Evolutionary conservation across 2,888 invertebrate species (phyloP).

Genomic region (Euzophera pinguis): DNA sequence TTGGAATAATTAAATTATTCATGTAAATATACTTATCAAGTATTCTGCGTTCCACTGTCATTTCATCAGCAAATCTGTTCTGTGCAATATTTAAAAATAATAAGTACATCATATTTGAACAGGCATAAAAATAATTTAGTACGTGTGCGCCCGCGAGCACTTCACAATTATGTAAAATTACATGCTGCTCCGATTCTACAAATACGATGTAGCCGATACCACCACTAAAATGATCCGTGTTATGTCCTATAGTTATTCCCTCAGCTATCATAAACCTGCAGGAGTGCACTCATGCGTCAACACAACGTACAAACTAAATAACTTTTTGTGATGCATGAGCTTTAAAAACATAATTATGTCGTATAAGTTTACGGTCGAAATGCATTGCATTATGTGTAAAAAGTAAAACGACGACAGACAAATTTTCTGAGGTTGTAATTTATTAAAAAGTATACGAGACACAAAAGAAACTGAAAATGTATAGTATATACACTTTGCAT

Average conservation of each 20-base stretch:
- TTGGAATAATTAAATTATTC: too few species aligned
- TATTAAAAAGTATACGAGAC: constrained; percentile 15
- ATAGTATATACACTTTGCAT: constrained; percentile 18
- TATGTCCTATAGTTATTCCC: not conserved
- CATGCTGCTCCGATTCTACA: not conserved
- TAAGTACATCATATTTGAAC: too few species aligned
- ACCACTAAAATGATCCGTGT: not conserved
- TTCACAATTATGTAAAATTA: constrained; percentile 5
- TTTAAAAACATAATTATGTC: constrained; percentile 21
- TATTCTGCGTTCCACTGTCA: too few species aligned
- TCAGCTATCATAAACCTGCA: constrained; percentile 1
- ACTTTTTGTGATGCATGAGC: constrained; percentile 9
- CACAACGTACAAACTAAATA: constrained; percentile 7
- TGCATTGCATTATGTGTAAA: constrained; percentile 18
- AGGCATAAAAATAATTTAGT: not conserved
- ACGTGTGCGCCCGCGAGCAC: not conserved
- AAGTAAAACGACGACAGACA: constrained; percentile 13
- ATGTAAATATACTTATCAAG: too few species aligned
- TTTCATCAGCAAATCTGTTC: too few species aligned
- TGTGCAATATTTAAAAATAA: too few species aligned
- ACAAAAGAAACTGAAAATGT: constrained; percentile 15
- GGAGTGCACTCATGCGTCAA: not conserved
- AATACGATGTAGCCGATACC: not conserved
- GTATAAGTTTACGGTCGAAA: constrained; percentile 25
- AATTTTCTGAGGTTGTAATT: constrained; percentile 20